Percentiles rank a stretch among this genome's conserved stretches.
Evolutionary conservation across 2,113 vertebrate genomes (phyloP).

Genomic region (Myiopsitta monachus): DNA sequence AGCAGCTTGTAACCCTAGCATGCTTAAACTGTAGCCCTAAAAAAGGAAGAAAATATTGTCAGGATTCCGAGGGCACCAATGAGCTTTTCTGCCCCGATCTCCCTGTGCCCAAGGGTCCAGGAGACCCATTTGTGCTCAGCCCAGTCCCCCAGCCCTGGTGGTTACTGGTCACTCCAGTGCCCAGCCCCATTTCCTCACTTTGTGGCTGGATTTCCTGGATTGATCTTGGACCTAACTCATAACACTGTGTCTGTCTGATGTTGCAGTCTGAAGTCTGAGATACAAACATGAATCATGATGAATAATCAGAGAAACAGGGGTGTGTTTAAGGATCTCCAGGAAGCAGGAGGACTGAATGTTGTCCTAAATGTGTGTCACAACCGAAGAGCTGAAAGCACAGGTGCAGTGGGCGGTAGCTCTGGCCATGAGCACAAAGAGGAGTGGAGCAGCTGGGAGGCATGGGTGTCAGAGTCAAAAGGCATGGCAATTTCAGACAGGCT

Average conservation of each 20-base stretch:
- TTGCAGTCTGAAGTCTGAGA: not conserved
- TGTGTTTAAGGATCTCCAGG: not conserved
- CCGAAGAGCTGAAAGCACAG: not conserved
- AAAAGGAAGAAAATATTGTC: not conserved
- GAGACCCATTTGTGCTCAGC: not conserved
- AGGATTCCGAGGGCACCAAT: rapidly evolving
- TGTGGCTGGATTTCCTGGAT: not conserved
- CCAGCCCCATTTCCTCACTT: not conserved
- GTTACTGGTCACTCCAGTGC: not conserved
- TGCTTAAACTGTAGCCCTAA: not conserved
- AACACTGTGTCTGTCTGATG: not conserved
- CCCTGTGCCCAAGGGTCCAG: not conserved
- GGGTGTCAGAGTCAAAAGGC: not conserved
- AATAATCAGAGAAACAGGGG: not conserved
- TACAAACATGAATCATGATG: not conserved
- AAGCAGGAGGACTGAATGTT: not conserved
- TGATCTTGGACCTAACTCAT: not conserved
- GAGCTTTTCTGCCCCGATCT: not conserved
- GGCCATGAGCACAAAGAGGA: not conserved
- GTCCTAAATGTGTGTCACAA: rapidly evolving
- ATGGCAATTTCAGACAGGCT: not conserved
- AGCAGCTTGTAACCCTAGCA: not conserved
- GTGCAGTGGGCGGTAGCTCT: not conserved
- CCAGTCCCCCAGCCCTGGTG: not conserved
- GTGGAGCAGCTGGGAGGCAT: not conserved